phyloP scores from a whole-genome alignment of 2,113 vertebrate species.

The Anguilla japonica region DNA sequence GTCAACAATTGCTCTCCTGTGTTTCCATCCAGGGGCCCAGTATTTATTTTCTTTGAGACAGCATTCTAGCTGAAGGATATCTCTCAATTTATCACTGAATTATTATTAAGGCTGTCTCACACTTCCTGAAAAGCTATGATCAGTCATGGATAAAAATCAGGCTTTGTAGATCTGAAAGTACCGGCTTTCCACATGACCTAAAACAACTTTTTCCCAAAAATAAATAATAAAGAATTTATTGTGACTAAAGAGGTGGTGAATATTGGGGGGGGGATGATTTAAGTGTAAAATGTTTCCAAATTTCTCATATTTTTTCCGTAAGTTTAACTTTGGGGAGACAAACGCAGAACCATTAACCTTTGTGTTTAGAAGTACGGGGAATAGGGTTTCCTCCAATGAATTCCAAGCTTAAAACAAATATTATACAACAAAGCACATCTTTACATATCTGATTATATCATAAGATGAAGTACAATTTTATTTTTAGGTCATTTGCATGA shows the following conservation, averaged over 20 bases:
- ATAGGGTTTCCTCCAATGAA: background rate
- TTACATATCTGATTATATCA: background rate
- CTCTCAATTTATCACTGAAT: slow-evolving; percentile 4
- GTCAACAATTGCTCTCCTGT: background rate
- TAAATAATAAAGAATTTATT: background rate
- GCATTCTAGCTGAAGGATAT: background rate
- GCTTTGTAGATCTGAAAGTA: background rate
- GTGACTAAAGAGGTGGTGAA: background rate
- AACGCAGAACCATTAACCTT: background rate
- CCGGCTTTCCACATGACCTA: background rate
- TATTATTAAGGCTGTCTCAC: background rate
- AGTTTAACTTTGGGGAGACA: background rate
- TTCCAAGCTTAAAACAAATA: background rate
- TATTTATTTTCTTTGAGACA: background rate
- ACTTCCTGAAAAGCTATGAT: slow-evolving; percentile 9
- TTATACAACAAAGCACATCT: background rate
- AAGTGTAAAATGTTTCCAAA: no score
- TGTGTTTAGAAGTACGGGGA: background rate
- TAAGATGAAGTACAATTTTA: background rate
- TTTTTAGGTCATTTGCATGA: background rate
- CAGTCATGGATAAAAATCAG: slow-evolving; percentile 5
- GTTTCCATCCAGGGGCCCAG: background rate
- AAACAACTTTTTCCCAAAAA: background rate
- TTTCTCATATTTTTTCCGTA: background rate
- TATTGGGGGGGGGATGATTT: background rate